Evolutionary conservation across 2,113 vertebrate genomes (phyloP), one percentile per base, ranked within the genome.

Genomic region (Egretta garzetta): DNA sequence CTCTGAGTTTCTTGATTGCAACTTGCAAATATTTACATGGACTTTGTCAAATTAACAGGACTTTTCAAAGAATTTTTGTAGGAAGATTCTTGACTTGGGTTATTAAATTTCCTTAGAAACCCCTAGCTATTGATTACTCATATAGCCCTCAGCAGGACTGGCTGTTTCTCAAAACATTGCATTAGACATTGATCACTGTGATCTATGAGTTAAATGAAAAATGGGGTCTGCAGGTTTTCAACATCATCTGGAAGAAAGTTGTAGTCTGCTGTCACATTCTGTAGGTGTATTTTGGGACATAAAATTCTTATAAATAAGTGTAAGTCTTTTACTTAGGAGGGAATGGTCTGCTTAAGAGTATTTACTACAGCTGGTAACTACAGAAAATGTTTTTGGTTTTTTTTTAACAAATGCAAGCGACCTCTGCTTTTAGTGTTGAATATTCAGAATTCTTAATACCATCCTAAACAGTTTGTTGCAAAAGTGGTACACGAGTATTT

Each of bases 61-160:
- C n/a, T 80, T 79, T 87, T 13, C 24, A 80, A 87, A 68, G 20
- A 67, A 63, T 33, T 79, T 86, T 68, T 91, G 8, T 39, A 58
- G 60, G 32, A 81, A 73, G 80, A 30, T 83, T 18, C 45, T 84
- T 91, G 50, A 63, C 20, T 79, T 76, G 26, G 19, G 45, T 50
- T 95, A 80, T 85, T 90, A 93, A 68, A 92, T 94, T 93, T 92
- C 55, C 33, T 67, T 80, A 90, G 55, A 67, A 88, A 63, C 64
- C 6, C 6, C 50, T 55, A 28, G 49, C 19, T 92, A 80, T 86
- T 59, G 75, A 93, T 96, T 90, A 66, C 27, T 15, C 28, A 53
- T 52, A 22, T 19, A 91, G 56, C 35, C n/a, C 47, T 52, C 2
- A 11, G 49, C 33, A 90, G 8, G 2, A 62, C 8, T 50, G 30